Evolutionary conservation across 1,140 invertebrate species (phyloP).

Genomic region (Bombus waltoni): DNA sequence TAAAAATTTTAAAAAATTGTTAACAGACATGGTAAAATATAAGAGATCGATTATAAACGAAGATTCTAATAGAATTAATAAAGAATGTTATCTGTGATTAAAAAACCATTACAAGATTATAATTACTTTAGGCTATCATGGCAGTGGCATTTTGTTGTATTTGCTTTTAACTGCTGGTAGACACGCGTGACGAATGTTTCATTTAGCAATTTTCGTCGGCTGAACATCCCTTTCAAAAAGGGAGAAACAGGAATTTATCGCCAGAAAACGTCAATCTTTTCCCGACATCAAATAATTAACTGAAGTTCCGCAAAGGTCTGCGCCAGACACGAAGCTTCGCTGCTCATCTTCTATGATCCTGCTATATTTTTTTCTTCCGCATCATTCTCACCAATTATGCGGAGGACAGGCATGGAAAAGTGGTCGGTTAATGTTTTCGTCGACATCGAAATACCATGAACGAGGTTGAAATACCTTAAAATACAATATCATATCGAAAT

Average conservation of each 20-base stretch:
- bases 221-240: not conserved
- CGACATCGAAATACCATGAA: not conserved
- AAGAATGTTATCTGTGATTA: too few relatives aligned
- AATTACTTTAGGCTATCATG: too few relatives aligned
- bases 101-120: too few relatives aligned
- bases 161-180: too few relatives aligned
- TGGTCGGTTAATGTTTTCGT: not conserved
- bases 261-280: conserved; percentile 32
- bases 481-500: not conserved
- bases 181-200: not conserved
- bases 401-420: conserved; percentile 9
- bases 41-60: too few relatives aligned
- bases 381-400: conserved; percentile 8
- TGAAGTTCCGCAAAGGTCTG: conserved; percentile 31
- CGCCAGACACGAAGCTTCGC: conserved; percentile 18
- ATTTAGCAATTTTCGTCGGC: not conserved
- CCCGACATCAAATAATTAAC: conserved; percentile 42
- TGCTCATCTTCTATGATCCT: conserved; percentile 28
- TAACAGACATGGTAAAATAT: too few relatives aligned
- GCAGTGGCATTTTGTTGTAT: not conserved
- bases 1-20: too few relatives aligned
- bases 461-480: too few relatives aligned
- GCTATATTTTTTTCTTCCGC: conserved; percentile 17
- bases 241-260: conserved; percentile 23
- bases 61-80: too few relatives aligned